Conservation (phyloP, 2,888 invertebrate species). For the Ichneumoninae sp. region DNA sequence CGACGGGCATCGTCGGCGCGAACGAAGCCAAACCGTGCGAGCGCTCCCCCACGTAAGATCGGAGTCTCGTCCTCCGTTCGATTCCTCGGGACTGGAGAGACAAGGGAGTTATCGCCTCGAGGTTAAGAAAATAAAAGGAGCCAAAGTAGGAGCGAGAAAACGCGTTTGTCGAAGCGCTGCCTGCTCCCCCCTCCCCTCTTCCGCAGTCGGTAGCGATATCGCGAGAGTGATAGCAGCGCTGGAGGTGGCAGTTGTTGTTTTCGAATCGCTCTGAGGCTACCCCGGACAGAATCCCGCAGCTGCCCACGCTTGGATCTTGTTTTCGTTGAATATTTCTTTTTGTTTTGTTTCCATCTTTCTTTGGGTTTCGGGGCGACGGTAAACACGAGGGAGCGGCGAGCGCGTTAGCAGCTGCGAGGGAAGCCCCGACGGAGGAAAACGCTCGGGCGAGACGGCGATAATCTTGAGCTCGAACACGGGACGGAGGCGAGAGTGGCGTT, state of each 20-base stretch:
- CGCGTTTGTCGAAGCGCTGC: conserved; percentile 37
- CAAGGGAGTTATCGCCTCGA: not conserved
- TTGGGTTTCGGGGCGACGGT: not conserved
- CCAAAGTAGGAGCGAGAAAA: conserved; percentile 22
- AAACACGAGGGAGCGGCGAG: conserved; percentile 26
- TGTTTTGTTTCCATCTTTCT: not conserved
- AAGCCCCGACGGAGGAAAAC: conserved; percentile 14
- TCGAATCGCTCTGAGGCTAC: conserved; percentile 28
- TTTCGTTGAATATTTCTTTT: conserved; percentile 22
- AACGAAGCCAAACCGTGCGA: not conserved
- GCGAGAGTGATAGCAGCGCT: conserved; percentile 12
- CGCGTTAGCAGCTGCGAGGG: conserved; percentile 60
- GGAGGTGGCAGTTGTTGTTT: conserved; percentile 41
- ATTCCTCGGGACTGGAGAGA: not conserved
- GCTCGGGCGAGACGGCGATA: conserved; percentile 44
- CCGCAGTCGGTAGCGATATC: conserved; percentile 21
- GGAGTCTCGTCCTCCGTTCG: not conserved
- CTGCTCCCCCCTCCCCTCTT: not conserved
- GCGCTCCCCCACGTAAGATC: not conserved
- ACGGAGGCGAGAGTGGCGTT: conserved; percentile 50
- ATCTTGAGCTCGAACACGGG: conserved; percentile 48
- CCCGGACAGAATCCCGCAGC: conserved; percentile 48
- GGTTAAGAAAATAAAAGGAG: not conserved
- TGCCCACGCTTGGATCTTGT: conserved; percentile 41
- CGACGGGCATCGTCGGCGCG: conserved; percentile 41